phyloP scores from a whole-genome alignment of 2,797 vertebrate species.

The Sebastes trivittatus region DNA sequence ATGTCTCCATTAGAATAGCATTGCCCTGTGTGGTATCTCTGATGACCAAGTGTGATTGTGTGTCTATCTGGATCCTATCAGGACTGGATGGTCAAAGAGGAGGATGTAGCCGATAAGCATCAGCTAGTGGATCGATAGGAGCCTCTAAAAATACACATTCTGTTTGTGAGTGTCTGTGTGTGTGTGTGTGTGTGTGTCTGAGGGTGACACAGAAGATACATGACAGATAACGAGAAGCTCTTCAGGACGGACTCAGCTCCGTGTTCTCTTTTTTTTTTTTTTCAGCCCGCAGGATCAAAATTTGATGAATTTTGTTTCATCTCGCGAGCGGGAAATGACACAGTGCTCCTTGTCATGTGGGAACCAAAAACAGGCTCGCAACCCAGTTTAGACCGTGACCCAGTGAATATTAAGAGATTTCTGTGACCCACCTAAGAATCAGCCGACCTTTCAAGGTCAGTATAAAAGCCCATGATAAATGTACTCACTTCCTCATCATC shows the following conservation, averaged over 20 bases:
- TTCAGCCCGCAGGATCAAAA: conserved; percentile 34
- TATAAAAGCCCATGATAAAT: conserved; percentile 22
- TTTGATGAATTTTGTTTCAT: conserved; percentile 57
- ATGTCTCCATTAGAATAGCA: conserved; percentile 64
- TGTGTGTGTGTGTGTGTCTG: conserved; percentile 44
- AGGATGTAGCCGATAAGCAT: conserved; percentile 74
- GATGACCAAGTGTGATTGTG: conserved; percentile 69
- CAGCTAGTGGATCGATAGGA: conserved; percentile 67
- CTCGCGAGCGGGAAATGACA: conserved; percentile 43
- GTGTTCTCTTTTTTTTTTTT: conserved; percentile 2
- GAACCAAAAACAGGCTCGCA: conserved; percentile 56
- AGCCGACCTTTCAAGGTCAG: conserved; percentile 57
- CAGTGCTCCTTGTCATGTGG: conserved; percentile 47
- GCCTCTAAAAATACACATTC: conserved; percentile 50
- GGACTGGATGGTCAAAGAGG: conserved; percentile 65
- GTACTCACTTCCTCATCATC: background rate
- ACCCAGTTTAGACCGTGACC: conserved; percentile 64
- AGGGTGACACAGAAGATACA: conserved; percentile 47
- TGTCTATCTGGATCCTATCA: conserved; percentile 70
- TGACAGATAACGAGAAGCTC: conserved; percentile 51
- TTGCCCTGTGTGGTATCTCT: conserved; percentile 48
- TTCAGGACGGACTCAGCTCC: conserved; percentile 10
- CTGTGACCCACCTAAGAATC: conserved; percentile 56
- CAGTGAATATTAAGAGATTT: conserved; percentile 55
- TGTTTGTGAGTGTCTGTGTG: conserved; percentile 12